These are phyloP conservation scores for Ursus arctos DNA, from an alignment of 2,113 vertebrate genomes.

Conservation along the genomic window DNA sequence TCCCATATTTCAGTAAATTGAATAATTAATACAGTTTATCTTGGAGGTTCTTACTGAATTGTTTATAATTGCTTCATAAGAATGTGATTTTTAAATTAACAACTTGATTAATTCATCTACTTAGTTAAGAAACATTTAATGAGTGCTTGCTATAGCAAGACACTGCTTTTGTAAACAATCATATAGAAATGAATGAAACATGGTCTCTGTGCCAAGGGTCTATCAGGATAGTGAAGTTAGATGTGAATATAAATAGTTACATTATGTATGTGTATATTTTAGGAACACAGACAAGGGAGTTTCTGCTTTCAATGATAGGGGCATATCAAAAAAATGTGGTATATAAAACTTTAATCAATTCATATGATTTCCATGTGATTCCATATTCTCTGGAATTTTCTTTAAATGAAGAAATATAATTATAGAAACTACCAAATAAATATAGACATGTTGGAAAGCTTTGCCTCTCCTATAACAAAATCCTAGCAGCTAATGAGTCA, in stretches of 20 bases:
- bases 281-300: neutral
- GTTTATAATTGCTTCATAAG: slow-evolving; percentile 24
- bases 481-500: slow-evolving; percentile 64
- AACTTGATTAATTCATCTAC: slow-evolving; percentile 50
- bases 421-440: slow-evolving; percentile 70
- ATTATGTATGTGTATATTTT: neutral
- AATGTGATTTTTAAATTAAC: slow-evolving; percentile 30
- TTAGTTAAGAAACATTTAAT: slow-evolving; percentile 49
- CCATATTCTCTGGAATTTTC: slow-evolving; percentile 50
- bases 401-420: slow-evolving; percentile 52
- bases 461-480: slow-evolving; percentile 47
- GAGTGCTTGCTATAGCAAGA: neutral
- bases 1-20: neutral
- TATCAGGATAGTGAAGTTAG: neutral
- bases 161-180: slow-evolving; percentile 43
- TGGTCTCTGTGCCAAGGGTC: neutral
- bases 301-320: neutral
- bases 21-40: slow-evolving; percentile 55
- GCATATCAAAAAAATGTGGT: slow-evolving; percentile 14
- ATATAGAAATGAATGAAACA: slow-evolving; percentile 29
- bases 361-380: slow-evolving; percentile 18
- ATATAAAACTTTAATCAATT: slow-evolving; percentile 47
- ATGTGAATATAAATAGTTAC: neutral
- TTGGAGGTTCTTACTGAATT: slow-evolving; percentile 30
- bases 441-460: slow-evolving; percentile 61